Conservation (phyloP, 2,113 vertebrate species). For the Chaetura pelagica region DNA sequence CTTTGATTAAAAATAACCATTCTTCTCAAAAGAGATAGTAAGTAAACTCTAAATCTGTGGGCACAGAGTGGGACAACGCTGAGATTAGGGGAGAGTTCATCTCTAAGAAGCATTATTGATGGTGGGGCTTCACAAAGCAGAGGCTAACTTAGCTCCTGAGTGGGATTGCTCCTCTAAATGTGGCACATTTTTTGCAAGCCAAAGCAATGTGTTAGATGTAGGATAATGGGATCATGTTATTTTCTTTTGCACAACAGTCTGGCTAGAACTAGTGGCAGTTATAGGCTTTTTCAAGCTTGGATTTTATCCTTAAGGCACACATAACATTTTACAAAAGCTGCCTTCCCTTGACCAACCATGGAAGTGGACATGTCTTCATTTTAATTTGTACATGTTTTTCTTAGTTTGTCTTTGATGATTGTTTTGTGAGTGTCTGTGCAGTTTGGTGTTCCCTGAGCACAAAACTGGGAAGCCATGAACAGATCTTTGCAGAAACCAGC, state of each 20-base stretch:
- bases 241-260: background rate
- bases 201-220: background rate
- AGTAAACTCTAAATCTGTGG: background rate
- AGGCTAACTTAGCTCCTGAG: background rate
- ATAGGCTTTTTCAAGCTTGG: background rate
- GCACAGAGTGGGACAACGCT: background rate
- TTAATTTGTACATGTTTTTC: background rate
- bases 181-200: background rate
- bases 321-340: background rate
- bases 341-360: background rate
- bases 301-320: background rate
- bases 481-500: background rate
- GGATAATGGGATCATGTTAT: background rate
- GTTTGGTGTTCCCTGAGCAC: background rate
- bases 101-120: background rate
- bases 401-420: background rate
- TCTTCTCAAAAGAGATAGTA: background rate
- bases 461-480: background rate
- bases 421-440: background rate
- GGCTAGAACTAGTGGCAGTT: background rate
- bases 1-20: background rate
- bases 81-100: background rate
- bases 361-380: background rate
- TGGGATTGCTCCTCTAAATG: background rate
- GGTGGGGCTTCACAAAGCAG: background rate